Base-by-base conservation (phyloP, 1,140 invertebrate species). In the Littorina saxatilis region DNA sequence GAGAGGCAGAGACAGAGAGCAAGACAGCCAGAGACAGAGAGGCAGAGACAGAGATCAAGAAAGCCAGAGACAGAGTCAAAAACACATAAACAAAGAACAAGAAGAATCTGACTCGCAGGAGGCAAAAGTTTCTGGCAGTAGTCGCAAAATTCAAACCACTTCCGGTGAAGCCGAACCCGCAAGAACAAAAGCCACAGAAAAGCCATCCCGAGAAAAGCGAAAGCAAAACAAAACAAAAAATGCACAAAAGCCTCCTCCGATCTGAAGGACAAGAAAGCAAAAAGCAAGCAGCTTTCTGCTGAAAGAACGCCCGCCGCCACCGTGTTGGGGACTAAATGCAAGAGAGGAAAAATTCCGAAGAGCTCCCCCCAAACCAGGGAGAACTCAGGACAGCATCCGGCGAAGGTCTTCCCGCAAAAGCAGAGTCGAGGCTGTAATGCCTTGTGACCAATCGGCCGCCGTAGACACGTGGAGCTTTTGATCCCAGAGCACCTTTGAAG, bases 401-500 rank as follows among this genome's bases (percentile, higher is more conserved):
- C 35, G 4, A 43, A 39, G 35, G 68, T 72, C 68, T 40, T n/a
- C n/a, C n/a, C n/a, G n/a, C n/a, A n/a, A n/a, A n/a, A n/a, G n/a
- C n/a, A n/a, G n/a, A n/a, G 17, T 15, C 15, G 37, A 72, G 37
- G 37, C 20, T 2, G 4, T 35, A 37, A 37, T 35, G 37, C 32
- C 17, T 11, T 20, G 35, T 37, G 68, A 20, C 13, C 68, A 37
- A 72, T 37, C 35, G 17, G 7, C 7, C 20, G 17, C 40, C n/a
- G 23, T 27, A n/a, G 37, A 35, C 68, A 20, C 35, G 37, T 40
- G 7, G 40, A 72, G 68, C 68, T 37, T 43, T 72, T 72, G 15
- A 72, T 72, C 68, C 68, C 37, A 20, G 35, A 72, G 37, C 68
- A 72, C 68, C 68, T 72, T 72, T 72, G 68, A 72, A 72, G 68